phyloP scores from a whole-genome alignment of 2,113 vertebrate genomes.

The Camelus bactrianus region DNA sequence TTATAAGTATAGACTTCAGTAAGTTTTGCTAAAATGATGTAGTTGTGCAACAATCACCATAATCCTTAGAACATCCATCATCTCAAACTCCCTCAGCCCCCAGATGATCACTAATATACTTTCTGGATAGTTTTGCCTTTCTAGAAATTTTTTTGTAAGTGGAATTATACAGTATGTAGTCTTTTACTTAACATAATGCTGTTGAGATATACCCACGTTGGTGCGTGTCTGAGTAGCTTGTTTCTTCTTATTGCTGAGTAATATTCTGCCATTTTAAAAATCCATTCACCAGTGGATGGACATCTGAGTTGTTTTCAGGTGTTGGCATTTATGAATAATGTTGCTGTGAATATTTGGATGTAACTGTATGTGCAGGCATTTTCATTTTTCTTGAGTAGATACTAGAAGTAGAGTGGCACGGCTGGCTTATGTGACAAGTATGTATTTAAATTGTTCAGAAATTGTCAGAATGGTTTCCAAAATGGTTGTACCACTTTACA shows the following conservation, averaged over 20 bases:
- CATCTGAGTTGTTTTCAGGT: not conserved
- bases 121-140: conserved; percentile 5
- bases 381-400: not conserved
- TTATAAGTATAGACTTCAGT: not conserved
- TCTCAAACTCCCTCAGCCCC: not conserved
- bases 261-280: not conserved
- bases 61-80: not conserved
- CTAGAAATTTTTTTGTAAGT: not conserved
- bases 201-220: not conserved
- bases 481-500: not conserved
- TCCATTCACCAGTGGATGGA: not conserved
- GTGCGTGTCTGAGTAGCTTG: not conserved
- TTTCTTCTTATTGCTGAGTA: not conserved
- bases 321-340: not conserved
- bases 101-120: not conserved
- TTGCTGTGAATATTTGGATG: not conserved
- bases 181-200: not conserved
- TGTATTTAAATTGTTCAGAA: conserved; percentile 26
- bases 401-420: not conserved
- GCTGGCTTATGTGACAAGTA: not conserved
- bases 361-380: not conserved
- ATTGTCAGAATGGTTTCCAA: not conserved
- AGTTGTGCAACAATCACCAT: not conserved
- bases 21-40: not conserved
- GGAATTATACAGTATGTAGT: not conserved